Evolutionary conservation across 2,797 vertebrate species (phyloP).

Genomic region (Acanthurus tractus): DNA sequence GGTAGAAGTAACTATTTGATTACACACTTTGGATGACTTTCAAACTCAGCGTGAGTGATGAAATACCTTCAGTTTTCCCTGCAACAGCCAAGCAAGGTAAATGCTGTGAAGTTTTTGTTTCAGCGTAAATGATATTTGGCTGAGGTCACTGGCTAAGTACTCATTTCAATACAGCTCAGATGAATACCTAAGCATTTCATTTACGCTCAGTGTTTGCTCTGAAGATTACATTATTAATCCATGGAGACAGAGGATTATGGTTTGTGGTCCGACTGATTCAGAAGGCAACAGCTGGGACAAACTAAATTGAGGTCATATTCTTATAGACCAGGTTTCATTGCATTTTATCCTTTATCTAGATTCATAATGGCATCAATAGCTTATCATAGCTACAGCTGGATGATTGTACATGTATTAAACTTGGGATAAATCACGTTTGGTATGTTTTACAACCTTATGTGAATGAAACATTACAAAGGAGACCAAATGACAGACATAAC

Average conservation of each 20-base stretch:
- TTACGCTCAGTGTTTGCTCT: constrained; percentile 65
- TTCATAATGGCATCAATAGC: constrained; percentile 29
- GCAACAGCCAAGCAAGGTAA: constrained; percentile 67
- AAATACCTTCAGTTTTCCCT: constrained; percentile 54
- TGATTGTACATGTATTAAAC: constrained; percentile 32
- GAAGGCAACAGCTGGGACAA: constrained; percentile 62
- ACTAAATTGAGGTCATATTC: constrained; percentile 70
- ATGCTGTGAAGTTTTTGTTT: constrained; percentile 51
- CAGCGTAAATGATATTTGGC: constrained; percentile 37
- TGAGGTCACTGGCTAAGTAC: constrained; percentile 50
- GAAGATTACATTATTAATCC: constrained; percentile 79
- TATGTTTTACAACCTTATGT: constrained; percentile 4
- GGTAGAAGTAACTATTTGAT: constrained; percentile 45
- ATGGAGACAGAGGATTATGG: constrained; percentile 68
- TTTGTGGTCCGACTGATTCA: constrained; percentile 49
- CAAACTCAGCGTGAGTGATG: constrained; percentile 61
- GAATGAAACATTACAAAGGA: neutral
- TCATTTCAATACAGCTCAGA: constrained; percentile 51
- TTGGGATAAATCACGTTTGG: constrained; percentile 25
- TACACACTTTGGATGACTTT: constrained; percentile 57
- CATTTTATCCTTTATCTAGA: constrained; percentile 58
- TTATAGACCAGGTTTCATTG: constrained; percentile 49
- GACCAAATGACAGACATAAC: too few species aligned
- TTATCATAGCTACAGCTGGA: constrained; percentile 17
- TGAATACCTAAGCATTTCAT: constrained; percentile 73